Base-by-base conservation (phyloP, 2,888 invertebrate genomes). In the Lepidochrysops patricia region DNA sequence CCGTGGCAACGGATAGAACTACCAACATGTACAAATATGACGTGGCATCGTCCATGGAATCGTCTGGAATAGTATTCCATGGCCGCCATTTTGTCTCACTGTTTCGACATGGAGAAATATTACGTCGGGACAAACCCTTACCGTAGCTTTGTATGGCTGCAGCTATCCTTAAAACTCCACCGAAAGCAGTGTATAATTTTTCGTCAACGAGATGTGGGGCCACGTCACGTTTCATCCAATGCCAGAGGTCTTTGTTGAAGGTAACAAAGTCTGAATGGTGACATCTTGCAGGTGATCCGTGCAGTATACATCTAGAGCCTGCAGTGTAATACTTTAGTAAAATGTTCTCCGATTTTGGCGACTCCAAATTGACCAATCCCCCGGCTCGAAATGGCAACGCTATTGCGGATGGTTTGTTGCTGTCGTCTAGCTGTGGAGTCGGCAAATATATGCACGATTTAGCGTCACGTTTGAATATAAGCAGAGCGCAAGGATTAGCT, bases 201-300 rank as follows among this genome's bases (percentile, higher is more conserved):
- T 87, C 88, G 49, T 88, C 86, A 1, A 71, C 66, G 3, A 89
- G 73, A 65, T 82, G 86, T 4, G 85, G 80, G 2, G 87, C 84
- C 0, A 89, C 79, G 7, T 84, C 80, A 13, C 77, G 76, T 65
- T 86, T 85, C 84, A 89, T 80, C 87, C 87, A 89, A 62, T 82
- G 80, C 87, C 88, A 88, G 43, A 89, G 65, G 25, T 83, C 84
- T 59, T 80, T 84, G 63, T 88, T 85, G 57, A 87, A 87, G 66
- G 76, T 82, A 2, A 83, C 75, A 57, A 86, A 86, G 67, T 88
- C 88, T 0, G 73, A 61, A 64, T 86, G 85, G 1, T 87, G 77
- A 65, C 89, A 89, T 5, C 65, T 70, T 37, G 67, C 60, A 1
- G 89, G 84, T 1, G 89, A 87, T 57, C 69, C 79, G 1, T 70